phyloP scores from a whole-genome alignment of 2,888 invertebrate genomes.

The Notodonta dromedarius region DNA sequence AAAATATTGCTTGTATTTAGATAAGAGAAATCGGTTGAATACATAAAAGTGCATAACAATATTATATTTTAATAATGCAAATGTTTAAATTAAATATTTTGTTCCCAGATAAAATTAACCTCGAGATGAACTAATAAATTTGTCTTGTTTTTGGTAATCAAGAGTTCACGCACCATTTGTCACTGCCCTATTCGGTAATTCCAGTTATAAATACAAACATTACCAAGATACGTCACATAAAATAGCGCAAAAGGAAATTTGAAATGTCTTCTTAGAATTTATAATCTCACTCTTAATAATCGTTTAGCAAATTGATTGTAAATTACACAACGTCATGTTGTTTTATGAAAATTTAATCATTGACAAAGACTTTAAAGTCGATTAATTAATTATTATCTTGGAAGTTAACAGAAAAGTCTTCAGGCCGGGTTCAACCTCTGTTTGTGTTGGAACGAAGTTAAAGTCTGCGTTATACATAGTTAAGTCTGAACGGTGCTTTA shows the following conservation, averaged over 20 bases:
- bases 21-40: too few species aligned
- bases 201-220: slow-evolving; percentile 24
- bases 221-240: slow-evolving; percentile 18
- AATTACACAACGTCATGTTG: slow-evolving; percentile 20
- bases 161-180: slow-evolving; percentile 33
- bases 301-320: slow-evolving; percentile 27
- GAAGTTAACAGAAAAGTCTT: slow-evolving; percentile 31
- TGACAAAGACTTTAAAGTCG: slow-evolving; percentile 20
- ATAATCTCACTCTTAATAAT: slow-evolving; percentile 28
- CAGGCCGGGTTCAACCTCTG: slow-evolving; percentile 39
- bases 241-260: slow-evolving; percentile 23
- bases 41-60: too few species aligned
- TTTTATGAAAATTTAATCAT: slow-evolving; percentile 30
- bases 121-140: slow-evolving; percentile 21
- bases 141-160: slow-evolving; percentile 28
- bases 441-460: slow-evolving; percentile 39
- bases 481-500: slow-evolving; percentile 62
- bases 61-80: too few species aligned
- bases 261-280: slow-evolving; percentile 12
- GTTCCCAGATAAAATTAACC: too few species aligned
- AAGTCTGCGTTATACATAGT: slow-evolving; percentile 50
- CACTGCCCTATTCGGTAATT: slow-evolving; percentile 26
- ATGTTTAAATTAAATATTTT: too few species aligned
- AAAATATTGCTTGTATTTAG: too few species aligned
- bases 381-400: slow-evolving; percentile 28